Evolutionary conservation across 2,888 invertebrate species (phyloP).

Genomic region (Graphium colonna): DNA sequence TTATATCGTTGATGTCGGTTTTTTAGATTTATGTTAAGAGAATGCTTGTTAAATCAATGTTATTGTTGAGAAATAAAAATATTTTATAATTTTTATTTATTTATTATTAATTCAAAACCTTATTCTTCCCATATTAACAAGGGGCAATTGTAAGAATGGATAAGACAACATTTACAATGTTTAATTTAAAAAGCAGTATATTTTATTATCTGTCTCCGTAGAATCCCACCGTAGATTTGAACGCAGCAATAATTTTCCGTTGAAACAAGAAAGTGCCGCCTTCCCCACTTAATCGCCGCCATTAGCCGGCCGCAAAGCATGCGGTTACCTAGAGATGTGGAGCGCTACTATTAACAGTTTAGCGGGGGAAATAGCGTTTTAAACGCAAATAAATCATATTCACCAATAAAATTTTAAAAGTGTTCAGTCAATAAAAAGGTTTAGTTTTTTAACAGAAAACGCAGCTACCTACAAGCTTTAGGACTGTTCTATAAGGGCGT

Average conservation of each 20-base stretch:
- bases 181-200: not conserved
- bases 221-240: constrained; percentile 7
- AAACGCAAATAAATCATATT: not conserved
- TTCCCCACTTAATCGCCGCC: constrained; percentile 12
- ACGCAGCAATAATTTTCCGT: constrained; percentile 7
- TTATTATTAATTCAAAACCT: too few relatives aligned
- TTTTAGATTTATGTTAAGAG: too few relatives aligned
- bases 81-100: too few relatives aligned
- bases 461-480: too few relatives aligned
- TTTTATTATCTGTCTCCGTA: not conserved
- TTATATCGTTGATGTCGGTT: too few relatives aligned
- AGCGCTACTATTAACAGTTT: constrained; percentile 11
- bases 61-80: too few relatives aligned
- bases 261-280: constrained; percentile 18
- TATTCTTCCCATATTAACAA: too few relatives aligned
- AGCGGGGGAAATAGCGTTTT: not conserved
- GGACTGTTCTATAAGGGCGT: too few relatives aligned
- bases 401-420: not conserved
- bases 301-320: constrained; percentile 19
- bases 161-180: not conserved
- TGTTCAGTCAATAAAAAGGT: too few relatives aligned
- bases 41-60: too few relatives aligned
- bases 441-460: too few relatives aligned
- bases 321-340: constrained; percentile 9
- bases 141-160: not conserved